Conservation (phyloP, 2,797 vertebrate genomes). For the Enteromius afrohamiltoni region DNA sequence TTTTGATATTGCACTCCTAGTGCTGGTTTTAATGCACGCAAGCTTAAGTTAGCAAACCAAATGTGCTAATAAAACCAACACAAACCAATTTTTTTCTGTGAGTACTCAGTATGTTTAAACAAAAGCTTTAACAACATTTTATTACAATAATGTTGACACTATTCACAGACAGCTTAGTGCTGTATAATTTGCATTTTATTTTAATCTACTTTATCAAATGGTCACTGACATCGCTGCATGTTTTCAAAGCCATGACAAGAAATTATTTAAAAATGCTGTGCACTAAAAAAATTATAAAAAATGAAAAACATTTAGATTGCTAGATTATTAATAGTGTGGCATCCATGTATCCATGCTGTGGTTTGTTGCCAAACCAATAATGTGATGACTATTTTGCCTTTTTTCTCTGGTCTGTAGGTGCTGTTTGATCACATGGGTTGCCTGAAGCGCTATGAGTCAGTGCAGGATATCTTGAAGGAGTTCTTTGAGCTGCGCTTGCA, state of each 20-base stretch:
- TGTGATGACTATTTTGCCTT: neutral
- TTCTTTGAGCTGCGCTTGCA: slow-evolving; percentile 97
- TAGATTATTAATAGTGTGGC: neutral
- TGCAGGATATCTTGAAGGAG: slow-evolving; percentile 95
- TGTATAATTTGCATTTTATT: neutral
- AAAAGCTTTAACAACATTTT: neutral
- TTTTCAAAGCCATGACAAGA: neutral
- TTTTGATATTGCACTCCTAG: neutral
- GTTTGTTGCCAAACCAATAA: neutral
- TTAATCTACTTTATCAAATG: neutral
- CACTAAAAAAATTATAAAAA: too few relatives aligned
- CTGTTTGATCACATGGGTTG: slow-evolving; percentile 99
- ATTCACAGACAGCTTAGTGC: neutral
- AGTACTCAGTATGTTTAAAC: neutral
- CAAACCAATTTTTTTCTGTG: too few relatives aligned
- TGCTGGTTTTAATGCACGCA: neutral
- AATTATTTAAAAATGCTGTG: neutral
- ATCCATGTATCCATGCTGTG: neutral
- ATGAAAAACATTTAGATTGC: too few relatives aligned
- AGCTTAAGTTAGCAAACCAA: neutral
- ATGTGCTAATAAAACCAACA: neutral
- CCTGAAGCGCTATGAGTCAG: slow-evolving; percentile 96
- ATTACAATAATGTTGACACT: neutral
- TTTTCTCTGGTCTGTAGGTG: slow-evolving; percentile 78
- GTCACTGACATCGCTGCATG: neutral